These are phyloP conservation scores for Bovichtus variegatus DNA, from an alignment of 2,797 vertebrate species.

Conservation along the genomic window DNA sequence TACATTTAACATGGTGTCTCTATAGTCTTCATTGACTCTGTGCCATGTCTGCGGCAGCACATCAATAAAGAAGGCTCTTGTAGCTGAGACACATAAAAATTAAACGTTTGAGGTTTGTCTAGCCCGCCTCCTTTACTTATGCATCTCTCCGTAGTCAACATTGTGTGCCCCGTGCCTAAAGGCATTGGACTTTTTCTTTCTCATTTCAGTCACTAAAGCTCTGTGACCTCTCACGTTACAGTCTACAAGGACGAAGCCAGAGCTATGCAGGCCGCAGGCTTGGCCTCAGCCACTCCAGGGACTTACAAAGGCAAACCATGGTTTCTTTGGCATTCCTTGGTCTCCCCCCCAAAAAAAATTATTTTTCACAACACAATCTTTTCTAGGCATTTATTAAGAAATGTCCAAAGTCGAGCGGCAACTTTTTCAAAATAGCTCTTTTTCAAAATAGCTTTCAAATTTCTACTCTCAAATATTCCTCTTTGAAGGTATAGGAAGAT, in stretches of 20 bases:
- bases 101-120: too few species aligned
- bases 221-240: constrained; percentile 60
- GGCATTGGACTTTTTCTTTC: constrained; percentile 40
- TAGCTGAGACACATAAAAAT: constrained; percentile 44
- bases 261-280: constrained; percentile 49
- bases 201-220: constrained; percentile 43
- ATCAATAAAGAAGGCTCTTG: constrained; percentile 78
- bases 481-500: constrained; percentile 50
- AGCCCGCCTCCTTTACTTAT: too few species aligned
- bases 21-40: constrained; percentile 71
- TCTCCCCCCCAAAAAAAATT: constrained; percentile 15
- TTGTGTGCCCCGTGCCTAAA: constrained; percentile 43
- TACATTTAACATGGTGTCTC: constrained; percentile 50
- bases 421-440: constrained; percentile 21
- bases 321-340: constrained; percentile 26
- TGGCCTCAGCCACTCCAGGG: constrained; percentile 42
- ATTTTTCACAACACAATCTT: constrained; percentile 9
- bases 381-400: constrained; percentile 16
- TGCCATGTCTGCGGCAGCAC: constrained; percentile 60
- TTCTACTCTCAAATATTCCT: constrained; percentile 35
- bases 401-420: constrained; percentile 10
- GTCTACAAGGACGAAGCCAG: constrained; percentile 34
- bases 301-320: constrained; percentile 29
- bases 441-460: constrained; percentile 24
- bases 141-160: too few species aligned